phyloP scores from a whole-genome alignment of 2,888 invertebrate genomes.

The Rugalucina vietnamica region DNA sequence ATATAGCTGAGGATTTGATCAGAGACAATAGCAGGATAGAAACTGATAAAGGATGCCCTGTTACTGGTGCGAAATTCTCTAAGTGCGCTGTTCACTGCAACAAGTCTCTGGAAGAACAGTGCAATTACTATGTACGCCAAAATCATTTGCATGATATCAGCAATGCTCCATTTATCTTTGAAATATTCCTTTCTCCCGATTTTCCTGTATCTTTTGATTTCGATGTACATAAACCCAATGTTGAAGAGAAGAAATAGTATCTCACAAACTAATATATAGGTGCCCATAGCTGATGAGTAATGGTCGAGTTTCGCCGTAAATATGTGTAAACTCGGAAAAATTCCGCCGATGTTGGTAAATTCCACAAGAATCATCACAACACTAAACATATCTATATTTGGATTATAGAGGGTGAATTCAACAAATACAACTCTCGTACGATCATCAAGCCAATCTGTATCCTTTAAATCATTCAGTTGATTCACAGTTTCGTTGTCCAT shows the following conservation, averaged over 20 bases:
- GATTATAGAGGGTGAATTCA: conserved; percentile 69
- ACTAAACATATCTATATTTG: conserved; percentile 67
- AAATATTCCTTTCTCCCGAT: conserved; percentile 55
- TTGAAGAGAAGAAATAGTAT: conserved; percentile 58
- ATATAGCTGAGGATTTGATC: conserved; percentile 58
- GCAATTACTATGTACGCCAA: conserved; percentile 54
- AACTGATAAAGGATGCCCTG: conserved; percentile 56
- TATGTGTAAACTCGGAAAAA: conserved; percentile 59
- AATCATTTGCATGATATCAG: conserved; percentile 58
- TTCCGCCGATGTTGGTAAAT: conserved; percentile 55
- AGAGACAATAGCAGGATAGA: conserved; percentile 60
- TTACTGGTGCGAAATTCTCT: conserved; percentile 35
- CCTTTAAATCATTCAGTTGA: conserved; percentile 11
- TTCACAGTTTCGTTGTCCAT: neutral
- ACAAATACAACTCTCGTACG: conserved; percentile 63
- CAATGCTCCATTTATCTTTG: conserved; percentile 56
- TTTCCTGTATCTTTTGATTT: conserved; percentile 52
- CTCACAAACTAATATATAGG: conserved; percentile 55
- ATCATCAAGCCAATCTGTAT: conserved; percentile 62
- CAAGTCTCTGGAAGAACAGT: conserved; percentile 60
- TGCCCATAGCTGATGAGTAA: conserved; percentile 47
- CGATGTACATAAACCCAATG: conserved; percentile 49
- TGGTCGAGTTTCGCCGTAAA: conserved; percentile 62
- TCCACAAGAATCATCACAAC: conserved; percentile 65
- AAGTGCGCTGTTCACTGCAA: conserved; percentile 42